Base-by-base conservation (phyloP, 2,113 vertebrate genomes). In the Dicerorhinus sumatrensis region DNA sequence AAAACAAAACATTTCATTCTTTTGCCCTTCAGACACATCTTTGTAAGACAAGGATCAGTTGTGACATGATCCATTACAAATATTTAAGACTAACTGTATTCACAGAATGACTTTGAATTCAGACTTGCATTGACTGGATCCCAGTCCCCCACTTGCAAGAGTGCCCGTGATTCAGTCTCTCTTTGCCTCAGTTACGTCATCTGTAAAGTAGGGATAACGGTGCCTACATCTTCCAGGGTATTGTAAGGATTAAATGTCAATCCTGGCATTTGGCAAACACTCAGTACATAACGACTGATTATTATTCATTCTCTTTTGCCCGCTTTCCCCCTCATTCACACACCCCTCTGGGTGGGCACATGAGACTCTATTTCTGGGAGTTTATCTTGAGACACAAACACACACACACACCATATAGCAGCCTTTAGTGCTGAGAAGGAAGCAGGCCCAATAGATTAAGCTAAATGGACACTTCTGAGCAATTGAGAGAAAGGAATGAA, bases 1-100 rank as follows among this genome's bases (percentile, higher is more conserved):
- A 77, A 92, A 89, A 60, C 23, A 82, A 91, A 91, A 91, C 21
- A 89, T 81, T 96, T 90, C 33, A 76, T 88, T 94, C 17, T 85
- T 87, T 81, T 36, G 56, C 60, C n/a, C 69, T 89, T 84, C 27
- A 92, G 75, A 80, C 60, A 56, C 89, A 69, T 36, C 39, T 94
- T 85, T 93, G 36, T 90, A 93, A 97, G 51, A 89, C 8, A 76
- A 58, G 67, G 36, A 60, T 90, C 51, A 48, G 36, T 54, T 82
- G 36, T 92, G 80, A 90, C 76, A 65, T 60, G 65, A 16, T 36
- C 70, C 63, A 29, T 67, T 60, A 84, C 23, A 96, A 36, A 54
- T 91, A 76, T 96, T 83, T 87, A 95, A 95, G 75, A 65, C 72
- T 72, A 90, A 65, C 1, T 90, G 85, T 63, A 58, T 46, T 94